phyloP scores from a whole-genome alignment of 2,888 invertebrate genomes.

The Blomia tropicalis region DNA sequence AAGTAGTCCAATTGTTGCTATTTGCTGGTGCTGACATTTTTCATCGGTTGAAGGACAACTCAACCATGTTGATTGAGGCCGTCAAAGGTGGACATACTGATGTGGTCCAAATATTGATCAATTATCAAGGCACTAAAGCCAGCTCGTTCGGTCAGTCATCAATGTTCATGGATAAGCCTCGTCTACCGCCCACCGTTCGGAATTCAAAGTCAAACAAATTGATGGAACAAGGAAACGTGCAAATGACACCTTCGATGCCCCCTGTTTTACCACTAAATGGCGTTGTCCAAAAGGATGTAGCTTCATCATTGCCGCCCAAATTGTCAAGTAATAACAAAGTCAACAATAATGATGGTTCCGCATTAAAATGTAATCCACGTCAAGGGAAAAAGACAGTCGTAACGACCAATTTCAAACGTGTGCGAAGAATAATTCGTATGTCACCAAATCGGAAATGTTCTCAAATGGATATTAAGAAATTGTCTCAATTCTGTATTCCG shows the following conservation, averaged over 20 bases:
- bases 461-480: background rate
- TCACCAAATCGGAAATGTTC: background rate
- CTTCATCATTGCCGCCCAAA: background rate
- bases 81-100: constrained; percentile 92
- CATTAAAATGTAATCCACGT: background rate
- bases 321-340: background rate
- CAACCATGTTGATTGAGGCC: constrained; percentile 95
- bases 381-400: background rate
- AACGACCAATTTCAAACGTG: background rate
- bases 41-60: constrained; percentile 93
- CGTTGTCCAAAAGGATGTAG: background rate
- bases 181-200: background rate
- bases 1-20: constrained; percentile 78
- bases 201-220: background rate
- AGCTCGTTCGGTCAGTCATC: background rate
- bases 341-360: background rate
- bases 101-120: constrained; percentile 85
- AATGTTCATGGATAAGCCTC: background rate
- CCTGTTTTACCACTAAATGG: background rate
- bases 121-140: constrained; percentile 47
- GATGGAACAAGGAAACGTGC: background rate
- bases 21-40: constrained; percentile 83
- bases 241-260: background rate
- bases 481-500: background rate
- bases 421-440: background rate